Base-by-base conservation (phyloP, 2,888 invertebrate genomes). In the Harpalus rubripes region DNA sequence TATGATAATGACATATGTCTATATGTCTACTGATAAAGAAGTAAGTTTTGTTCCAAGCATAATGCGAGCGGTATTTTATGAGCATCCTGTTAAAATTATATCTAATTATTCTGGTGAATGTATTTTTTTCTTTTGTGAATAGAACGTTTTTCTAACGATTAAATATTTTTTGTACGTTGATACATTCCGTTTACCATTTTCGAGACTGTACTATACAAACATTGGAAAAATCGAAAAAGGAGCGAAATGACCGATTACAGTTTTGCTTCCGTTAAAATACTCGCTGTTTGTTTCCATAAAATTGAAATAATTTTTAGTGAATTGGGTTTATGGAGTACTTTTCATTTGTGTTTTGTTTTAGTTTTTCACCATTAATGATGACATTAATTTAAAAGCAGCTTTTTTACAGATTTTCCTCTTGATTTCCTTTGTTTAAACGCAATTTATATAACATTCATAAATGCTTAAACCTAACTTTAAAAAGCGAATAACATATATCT, bases 271-370 rank as follows among this genome's bases (percentile, higher is more conserved):
- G 39, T 68, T 68, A 15, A 68, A 68, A 32, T 68, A 26, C n/a
- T 7, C 39, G 32, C 39, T 68, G 68, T 68, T 68, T 68, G 68
- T 39, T 68, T 68, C 68, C 39, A 68, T 68, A 39, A 68, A 68
- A 68, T 68, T 68, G 68, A 68, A 68, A 68, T 68, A 68, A 68
- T 68, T 68, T 68, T 32, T 7, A 39, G 39, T 39, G 68, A 68
- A 68, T 68, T 68, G 68, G 15, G 68, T 68, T 68, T 68, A 39
- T 68, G 39, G 32, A 68, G 68, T 68, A 39, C 39, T 68, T 15
- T 68, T 26, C 63, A 12, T 26, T 26, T 18, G n/a, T 26, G 68
- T 68, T 68, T 68, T 68, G 32, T 68, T 68, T 68, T 39, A 68
- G 68, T 68, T 68, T 68, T 68, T 63, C 22, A 26, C 12, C 39